Percentiles rank a stretch among this genome's conserved stretches.
Evolutionary conservation across 2,888 invertebrate species (phyloP).

Genomic region (Tetheella fluctuosa): DNA sequence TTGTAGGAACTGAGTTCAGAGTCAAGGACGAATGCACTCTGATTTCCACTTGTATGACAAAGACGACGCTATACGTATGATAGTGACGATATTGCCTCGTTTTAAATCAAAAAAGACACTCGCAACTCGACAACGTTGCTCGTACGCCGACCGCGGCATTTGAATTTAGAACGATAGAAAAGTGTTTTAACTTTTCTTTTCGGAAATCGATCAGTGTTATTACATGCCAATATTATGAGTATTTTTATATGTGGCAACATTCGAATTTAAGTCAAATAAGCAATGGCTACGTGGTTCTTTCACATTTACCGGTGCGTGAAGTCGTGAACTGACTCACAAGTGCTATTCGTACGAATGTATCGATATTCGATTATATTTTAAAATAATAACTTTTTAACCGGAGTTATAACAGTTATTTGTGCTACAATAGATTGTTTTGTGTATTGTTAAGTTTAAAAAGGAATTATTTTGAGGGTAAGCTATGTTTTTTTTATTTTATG

Average conservation of each 20-base stretch:
- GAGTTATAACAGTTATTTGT: neutral
- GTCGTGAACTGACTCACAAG: slow-evolving; percentile 23
- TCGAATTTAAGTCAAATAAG: slow-evolving; percentile 29
- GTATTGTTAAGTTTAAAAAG: neutral
- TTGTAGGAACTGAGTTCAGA: slow-evolving; percentile 59
- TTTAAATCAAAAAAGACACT: slow-evolving; percentile 61
- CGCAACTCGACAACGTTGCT: slow-evolving; percentile 53
- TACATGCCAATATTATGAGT: slow-evolving; percentile 32
- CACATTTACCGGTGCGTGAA: slow-evolving; percentile 48
- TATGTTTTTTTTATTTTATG: neutral
- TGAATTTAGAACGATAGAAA: slow-evolving; percentile 37
- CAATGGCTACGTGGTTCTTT: slow-evolving; percentile 56
- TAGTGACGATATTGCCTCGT: slow-evolving; percentile 46
- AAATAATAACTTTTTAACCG: neutral
- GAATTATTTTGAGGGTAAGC: neutral
- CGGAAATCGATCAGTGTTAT: slow-evolving; percentile 29
- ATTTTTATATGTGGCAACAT: slow-evolving; percentile 55
- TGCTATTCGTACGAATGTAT: slow-evolving; percentile 10
- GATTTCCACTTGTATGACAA: slow-evolving; percentile 46
- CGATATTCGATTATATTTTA: neutral
- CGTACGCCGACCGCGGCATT: slow-evolving; percentile 52
- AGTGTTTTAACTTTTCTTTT: slow-evolving; percentile 23
- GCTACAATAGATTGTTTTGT: neutral
- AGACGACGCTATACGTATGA: slow-evolving; percentile 47
- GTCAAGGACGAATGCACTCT: slow-evolving; percentile 78